Conservation (phyloP, 2,113 vertebrate genomes). For the Kryptolebias marmoratus region DNA sequence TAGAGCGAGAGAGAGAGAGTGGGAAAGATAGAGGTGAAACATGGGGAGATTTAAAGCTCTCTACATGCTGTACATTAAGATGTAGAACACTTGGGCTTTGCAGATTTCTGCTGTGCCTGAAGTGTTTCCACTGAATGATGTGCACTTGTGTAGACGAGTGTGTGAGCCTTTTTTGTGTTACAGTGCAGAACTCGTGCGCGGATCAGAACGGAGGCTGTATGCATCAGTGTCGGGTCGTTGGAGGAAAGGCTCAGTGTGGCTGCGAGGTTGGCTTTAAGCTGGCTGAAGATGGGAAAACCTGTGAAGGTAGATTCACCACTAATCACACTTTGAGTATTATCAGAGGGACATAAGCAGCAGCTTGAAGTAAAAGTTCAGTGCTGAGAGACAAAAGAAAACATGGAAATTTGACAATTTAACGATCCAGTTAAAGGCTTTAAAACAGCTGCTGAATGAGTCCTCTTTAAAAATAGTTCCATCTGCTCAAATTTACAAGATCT, state of each 20-base stretch:
- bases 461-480: not conserved
- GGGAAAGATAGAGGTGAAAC: constrained; percentile 15
- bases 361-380: not conserved
- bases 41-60: constrained; percentile 12
- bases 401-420: not conserved
- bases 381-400: not conserved
- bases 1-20: not conserved
- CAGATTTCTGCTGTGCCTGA: constrained; percentile 16
- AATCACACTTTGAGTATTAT: not conserved
- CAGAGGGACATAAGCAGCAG: not conserved
- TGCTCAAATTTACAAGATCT: not conserved
- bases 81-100: constrained; percentile 7
- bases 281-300: constrained; percentile 82
- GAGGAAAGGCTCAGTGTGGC: constrained; percentile 79
- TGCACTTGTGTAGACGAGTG: constrained; percentile 8
- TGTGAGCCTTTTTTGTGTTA: constrained; percentile 34
- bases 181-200: constrained; percentile 85
- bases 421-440: not conserved
- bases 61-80: constrained; percentile 29
- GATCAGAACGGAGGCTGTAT: constrained; percentile 89
- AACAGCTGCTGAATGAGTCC: not conserved
- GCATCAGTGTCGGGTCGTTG: constrained; percentile 83
- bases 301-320: constrained; percentile 80
- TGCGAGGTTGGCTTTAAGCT: constrained; percentile 86
- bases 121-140: not conserved